Conservation (phyloP, 1,140 invertebrate species). For the Cydia strobilella region DNA sequence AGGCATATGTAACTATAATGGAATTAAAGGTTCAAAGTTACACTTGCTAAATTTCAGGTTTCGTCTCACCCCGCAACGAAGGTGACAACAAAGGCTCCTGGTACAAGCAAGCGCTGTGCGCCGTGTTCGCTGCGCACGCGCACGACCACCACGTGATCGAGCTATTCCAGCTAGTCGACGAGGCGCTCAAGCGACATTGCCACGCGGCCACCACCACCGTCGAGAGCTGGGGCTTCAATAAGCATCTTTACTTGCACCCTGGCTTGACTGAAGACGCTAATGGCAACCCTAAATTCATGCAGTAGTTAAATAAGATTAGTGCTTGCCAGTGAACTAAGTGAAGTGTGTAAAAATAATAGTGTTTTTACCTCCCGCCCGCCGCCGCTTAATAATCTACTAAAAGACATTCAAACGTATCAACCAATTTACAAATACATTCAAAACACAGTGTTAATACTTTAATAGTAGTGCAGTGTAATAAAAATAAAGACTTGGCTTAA, state of each 20-base stretch:
- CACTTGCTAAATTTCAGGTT: constrained; percentile 65
- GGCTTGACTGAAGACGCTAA: constrained; percentile 70
- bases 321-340: no score
- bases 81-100: constrained; percentile 82
- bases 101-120: constrained; percentile 88
- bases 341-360: no score
- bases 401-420: no score
- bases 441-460: no score
- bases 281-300: neutral
- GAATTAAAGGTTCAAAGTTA: no score
- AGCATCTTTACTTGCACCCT: constrained; percentile 83
- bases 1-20: neutral
- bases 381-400: no score
- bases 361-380: no score
- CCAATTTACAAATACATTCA: no score
- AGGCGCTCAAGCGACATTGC: constrained; percentile 65
- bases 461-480: no score
- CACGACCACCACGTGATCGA: constrained; percentile 83
- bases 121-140: constrained; percentile 86
- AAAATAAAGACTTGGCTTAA: no score
- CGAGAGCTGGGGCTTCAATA: constrained; percentile 82
- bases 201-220: constrained; percentile 80
- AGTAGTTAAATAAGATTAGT: no score
- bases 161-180: constrained; percentile 84
- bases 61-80: constrained; percentile 84